Evolutionary conservation across 2,888 invertebrate species (phyloP).

Genomic region (Heliconius ethilla): DNA sequence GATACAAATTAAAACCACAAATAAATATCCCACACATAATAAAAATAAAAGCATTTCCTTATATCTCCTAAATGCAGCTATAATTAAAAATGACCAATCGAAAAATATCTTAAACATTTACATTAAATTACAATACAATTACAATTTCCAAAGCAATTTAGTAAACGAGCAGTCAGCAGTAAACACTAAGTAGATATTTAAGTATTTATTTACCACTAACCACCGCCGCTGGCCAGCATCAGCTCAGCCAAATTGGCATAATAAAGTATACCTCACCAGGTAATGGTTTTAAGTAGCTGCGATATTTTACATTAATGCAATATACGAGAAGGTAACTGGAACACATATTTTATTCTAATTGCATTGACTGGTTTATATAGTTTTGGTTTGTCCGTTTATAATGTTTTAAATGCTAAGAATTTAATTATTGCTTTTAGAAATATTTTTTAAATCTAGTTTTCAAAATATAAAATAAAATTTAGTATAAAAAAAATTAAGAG

Average conservation of each 20-base stretch:
- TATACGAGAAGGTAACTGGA: slow-evolving; percentile 18
- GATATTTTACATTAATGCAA: slow-evolving; percentile 21
- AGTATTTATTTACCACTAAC: slow-evolving; percentile 13
- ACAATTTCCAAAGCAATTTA: slow-evolving; percentile 5
- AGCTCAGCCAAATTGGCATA: slow-evolving; percentile 18
- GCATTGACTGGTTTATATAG: background rate
- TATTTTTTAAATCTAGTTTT: too few species aligned
- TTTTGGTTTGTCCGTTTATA: background rate
- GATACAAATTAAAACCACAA: too few species aligned
- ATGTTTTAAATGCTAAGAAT: background rate
- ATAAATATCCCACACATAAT: too few species aligned
- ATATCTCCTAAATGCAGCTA: too few species aligned
- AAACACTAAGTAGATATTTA: background rate
- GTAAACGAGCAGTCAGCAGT: background rate
- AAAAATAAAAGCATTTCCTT: too few species aligned
- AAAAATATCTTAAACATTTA: background rate
- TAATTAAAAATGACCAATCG: background rate
- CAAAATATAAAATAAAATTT: too few species aligned
- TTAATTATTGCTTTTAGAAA: background rate
- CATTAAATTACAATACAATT: background rate
- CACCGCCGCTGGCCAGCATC: slow-evolving; percentile 21
- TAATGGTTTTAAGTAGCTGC: slow-evolving; percentile 23
- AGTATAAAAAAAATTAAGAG: too few species aligned
- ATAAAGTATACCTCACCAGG: slow-evolving; percentile 4
- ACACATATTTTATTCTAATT: slow-evolving; percentile 22